Evolutionary conservation across 2,888 invertebrate species (phyloP).

Genomic region (Catocala sponsa): DNA sequence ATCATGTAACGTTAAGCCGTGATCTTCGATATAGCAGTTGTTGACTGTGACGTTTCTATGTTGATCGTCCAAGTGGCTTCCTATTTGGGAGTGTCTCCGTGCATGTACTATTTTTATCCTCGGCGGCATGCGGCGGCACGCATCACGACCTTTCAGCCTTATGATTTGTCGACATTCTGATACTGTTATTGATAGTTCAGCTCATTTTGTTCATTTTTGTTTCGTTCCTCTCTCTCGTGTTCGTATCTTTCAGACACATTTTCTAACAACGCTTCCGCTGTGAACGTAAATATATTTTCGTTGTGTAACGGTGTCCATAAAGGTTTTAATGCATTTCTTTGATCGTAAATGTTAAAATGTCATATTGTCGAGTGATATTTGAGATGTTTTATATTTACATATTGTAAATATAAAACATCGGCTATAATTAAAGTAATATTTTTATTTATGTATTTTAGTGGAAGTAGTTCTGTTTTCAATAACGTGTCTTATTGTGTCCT

Average conservation of each 20-base stretch:
- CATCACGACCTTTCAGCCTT: conserved; percentile 71
- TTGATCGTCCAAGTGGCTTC: conserved; percentile 68
- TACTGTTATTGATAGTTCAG: conserved; percentile 66
- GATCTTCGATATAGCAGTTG: conserved; percentile 19
- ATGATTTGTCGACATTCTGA: conserved; percentile 73
- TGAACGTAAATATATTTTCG: conserved; percentile 38
- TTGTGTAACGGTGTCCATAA: conserved; percentile 23
- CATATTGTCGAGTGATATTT: conserved; percentile 16
- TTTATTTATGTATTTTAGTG: too few species aligned
- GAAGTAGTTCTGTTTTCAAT: too few species aligned
- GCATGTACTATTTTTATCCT: conserved; percentile 77
- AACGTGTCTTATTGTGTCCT: too few species aligned
- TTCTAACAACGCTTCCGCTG: conserved; percentile 48
- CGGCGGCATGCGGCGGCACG: conserved; percentile 76
- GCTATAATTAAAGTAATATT: too few species aligned
- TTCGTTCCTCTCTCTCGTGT: conserved; percentile 22
- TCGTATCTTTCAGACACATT: conserved; percentile 29
- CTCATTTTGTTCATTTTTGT: conserved; percentile 47
- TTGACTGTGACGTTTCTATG: conserved; percentile 57
- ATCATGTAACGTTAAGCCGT: not conserved
- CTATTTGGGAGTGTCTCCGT: conserved; percentile 79
- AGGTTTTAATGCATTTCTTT: conserved; percentile 32
- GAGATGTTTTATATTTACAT: too few species aligned
- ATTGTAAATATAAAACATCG: too few species aligned
- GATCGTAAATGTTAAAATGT: conserved; percentile 19